These are phyloP conservation scores for Molanna angustata DNA, from an alignment of 2,888 invertebrate genomes.

Conservation along the genomic window DNA sequence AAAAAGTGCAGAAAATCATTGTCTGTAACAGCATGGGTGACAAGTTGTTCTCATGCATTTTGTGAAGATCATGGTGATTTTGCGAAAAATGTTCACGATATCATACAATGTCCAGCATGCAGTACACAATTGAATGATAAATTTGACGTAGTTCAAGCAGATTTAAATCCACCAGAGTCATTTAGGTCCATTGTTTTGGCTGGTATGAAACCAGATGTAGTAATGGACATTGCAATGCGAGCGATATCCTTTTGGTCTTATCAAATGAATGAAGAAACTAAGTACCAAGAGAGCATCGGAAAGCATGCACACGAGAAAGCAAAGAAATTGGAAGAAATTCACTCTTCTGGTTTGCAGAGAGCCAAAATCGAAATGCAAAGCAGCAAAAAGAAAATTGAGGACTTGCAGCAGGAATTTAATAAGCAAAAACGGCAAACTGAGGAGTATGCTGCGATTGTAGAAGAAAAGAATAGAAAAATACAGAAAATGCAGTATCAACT, in stretches of 20 bases:
- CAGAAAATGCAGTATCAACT: conserved; percentile 46
- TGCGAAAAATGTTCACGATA: conserved; percentile 47
- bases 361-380: conserved; percentile 51
- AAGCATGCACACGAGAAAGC: conserved; percentile 50
- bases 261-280: conserved; percentile 53
- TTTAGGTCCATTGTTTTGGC: conserved; percentile 55
- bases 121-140: conserved; percentile 51
- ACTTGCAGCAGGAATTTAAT: conserved; percentile 47
- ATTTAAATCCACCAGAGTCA: conserved; percentile 52
- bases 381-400: conserved; percentile 47
- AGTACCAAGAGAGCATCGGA: conserved; percentile 51
- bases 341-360: conserved; percentile 47
- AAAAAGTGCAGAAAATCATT: conserved; percentile 52
- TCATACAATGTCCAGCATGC: conserved; percentile 52
- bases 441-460: conserved; percentile 46
- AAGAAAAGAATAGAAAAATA: conserved; percentile 49
- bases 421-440: conserved; percentile 51
- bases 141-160: conserved; percentile 54
- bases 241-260: conserved; percentile 57
- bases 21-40: conserved; percentile 52
- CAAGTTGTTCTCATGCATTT: conserved; percentile 56
- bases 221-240: conserved; percentile 56
- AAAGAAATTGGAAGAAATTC: conserved; percentile 50
- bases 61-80: conserved; percentile 55
- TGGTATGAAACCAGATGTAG: conserved; percentile 53